These are phyloP conservation scores for Orchesella cincta DNA, from an alignment of 1,140 invertebrate genomes.

Conservation along the genomic window DNA sequence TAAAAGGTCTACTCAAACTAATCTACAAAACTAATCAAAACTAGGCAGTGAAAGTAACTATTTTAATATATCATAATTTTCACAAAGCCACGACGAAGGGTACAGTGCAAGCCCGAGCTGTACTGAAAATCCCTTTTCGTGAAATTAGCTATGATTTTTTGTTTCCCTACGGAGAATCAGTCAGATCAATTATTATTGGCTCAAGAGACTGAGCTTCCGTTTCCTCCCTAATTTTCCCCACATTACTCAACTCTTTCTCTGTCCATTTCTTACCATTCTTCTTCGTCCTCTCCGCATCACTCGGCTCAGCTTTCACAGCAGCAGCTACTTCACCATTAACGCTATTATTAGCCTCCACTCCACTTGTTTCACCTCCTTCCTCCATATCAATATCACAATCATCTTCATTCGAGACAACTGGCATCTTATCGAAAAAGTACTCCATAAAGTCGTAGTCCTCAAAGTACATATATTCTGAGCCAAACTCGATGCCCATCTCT, in stretches of 20 bases:
- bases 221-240: neutral
- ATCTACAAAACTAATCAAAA: neutral
- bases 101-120: neutral
- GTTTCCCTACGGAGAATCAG: neutral
- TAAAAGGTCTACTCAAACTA: no score
- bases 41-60: neutral
- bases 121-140: neutral
- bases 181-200: neutral
- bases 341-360: neutral
- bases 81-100: no score
- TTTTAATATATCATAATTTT: no score
- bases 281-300: no score
- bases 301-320: neutral
- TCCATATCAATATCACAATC: conserved; percentile 1
- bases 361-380: neutral
- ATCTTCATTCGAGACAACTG: neutral
- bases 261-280: neutral
- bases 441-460: neutral
- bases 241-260: neutral
- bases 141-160: neutral
- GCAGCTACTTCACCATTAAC: neutral
- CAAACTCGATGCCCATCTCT: neutral
- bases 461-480: neutral
- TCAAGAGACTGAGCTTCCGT: no score
- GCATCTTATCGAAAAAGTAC: conserved; percentile 1